Percentiles rank a stretch among this genome's conserved stretches.
These are phyloP conservation scores for Hydriomena furcata DNA, from an alignment of 2,888 invertebrate genomes.

Conservation along the genomic window DNA sequence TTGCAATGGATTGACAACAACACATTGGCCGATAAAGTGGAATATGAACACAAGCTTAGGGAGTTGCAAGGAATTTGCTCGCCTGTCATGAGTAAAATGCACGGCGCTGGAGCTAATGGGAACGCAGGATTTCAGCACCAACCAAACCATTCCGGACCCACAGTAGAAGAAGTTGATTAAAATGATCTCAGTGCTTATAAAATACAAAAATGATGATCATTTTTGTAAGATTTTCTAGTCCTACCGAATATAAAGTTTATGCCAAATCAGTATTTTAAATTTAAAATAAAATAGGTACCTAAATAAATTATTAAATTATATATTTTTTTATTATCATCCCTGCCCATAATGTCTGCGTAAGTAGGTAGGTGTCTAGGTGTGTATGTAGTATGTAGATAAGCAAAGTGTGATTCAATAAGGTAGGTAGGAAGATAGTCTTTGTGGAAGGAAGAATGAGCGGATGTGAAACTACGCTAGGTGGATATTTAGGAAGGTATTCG, in stretches of 20 bases:
- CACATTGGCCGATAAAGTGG: constrained; percentile 85
- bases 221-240: constrained; percentile 2
- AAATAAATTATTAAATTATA: no score
- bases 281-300: no score
- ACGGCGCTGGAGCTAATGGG: constrained; percentile 71
- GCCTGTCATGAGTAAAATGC: constrained; percentile 83
- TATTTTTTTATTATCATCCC: not conserved
- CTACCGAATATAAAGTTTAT: not conserved
- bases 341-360: no score
- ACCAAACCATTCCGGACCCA: constrained; percentile 47
- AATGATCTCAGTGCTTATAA: not conserved
- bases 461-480: no score
- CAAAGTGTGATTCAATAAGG: no score
- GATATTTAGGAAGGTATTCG: no score
- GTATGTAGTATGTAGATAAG: no score
- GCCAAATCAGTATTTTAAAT: no score
- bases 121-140: constrained; percentile 40
- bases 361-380: no score
- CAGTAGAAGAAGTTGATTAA: constrained; percentile 62
- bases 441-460: no score
- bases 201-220: not conserved
- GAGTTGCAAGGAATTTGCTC: constrained; percentile 83
- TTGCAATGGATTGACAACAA: constrained; percentile 89
- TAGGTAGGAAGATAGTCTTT: no score
- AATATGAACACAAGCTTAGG: constrained; percentile 84